Base-by-base conservation (phyloP, 2,888 invertebrate genomes). In the Hypselothyrea guttata region DNA sequence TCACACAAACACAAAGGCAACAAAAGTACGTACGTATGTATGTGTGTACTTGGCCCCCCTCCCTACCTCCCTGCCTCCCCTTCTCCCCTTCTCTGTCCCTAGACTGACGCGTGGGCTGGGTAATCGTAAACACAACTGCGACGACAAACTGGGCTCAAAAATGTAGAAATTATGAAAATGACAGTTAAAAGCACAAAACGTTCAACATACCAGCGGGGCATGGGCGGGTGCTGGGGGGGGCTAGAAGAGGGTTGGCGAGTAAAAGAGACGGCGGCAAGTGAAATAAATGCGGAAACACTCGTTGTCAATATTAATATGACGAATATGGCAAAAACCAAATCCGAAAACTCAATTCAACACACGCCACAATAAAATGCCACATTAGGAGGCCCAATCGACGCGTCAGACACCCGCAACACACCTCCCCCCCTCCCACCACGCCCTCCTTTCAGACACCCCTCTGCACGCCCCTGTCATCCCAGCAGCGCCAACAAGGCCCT, bases 271-370 rank as follows among this genome's bases (percentile, higher is more conserved):
- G 64, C 37, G 63, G 75, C 85, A 76, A 84, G 83, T 77, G 77
- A 77, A 86, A 86, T 86, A 78, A 78, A 78, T 78, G 85, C 85
- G 86, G 86, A 78, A 78, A 78, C 85, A 79, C 85, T 79, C 86
- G 78, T 84, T 81, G 86, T 81, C 85, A 86, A 85, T 81, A 83
- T 83, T 85, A 85, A 81, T 86, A 77, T 86, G 77, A 86, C 85
- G 83, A 85, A 85, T 85, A 85, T 82, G 86, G 86, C 79, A 83
- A 81, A 86, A 85, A 79, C 71, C 86, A 85, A 85, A 81, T 85
- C 78, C 63, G 83, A 86, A 82, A 65, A 81, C 75, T 85, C 79
- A 85, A 83, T 83, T 83, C 85, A 86, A 79, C 63, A 79, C 84
- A 78, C 76, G 66, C 61, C 74, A 84, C 70, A 84, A 22, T 71